Base-by-base conservation (phyloP, 1,140 invertebrate genomes). In the Aphelenchoides avenae region DNA sequence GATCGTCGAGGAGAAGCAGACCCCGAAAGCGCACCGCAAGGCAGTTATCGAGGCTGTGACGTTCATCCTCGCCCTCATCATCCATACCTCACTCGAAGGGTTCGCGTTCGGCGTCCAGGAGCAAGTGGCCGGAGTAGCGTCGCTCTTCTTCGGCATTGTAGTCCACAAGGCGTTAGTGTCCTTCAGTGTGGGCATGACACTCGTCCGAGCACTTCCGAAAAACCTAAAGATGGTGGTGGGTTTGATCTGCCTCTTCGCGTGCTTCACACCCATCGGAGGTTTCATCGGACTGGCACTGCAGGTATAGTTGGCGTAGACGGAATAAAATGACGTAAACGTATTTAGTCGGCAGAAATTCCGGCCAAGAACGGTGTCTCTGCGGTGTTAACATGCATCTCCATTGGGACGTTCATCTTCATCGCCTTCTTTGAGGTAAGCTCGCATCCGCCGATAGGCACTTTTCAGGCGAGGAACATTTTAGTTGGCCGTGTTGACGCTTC, bases 21-120 rank as follows among this genome's bases (percentile, higher is more conserved):
- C 37, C 37, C 24, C 24, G 37, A 39, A 55, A 52, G 44, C 13
- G 13, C 4, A n/a, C 50, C 48, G 56, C 46, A 70, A 66, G 22
- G 53, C 54, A 4, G 5, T 68, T 2, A 36, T 56, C 5, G 53
- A 64, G 4, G 59, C 68, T 1, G 30, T 70, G 9, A 58, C 69
- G 5, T 71, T 70, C 34, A 54, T 71, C 1, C 46, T 64, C 1
- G 67, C 67, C 2, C 65, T 70, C 88, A 34, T 88, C 88, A 68
- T 85, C 87, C 13, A 73, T 87, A 64, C 57, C 47, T 50, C 79
- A 2, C 81, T 90, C 24, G 88, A 91, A 79, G 88, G 88, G 34
- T 74, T 90, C 29, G 87, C 87, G 1, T 86, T 91, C 67, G 88
- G 88, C 1, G 77, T 90, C 29, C 82, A 84, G 55, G 53, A 57